phyloP scores from a whole-genome alignment of 1,140 invertebrate species.

The Trachymyrmex cornetzi region DNA sequence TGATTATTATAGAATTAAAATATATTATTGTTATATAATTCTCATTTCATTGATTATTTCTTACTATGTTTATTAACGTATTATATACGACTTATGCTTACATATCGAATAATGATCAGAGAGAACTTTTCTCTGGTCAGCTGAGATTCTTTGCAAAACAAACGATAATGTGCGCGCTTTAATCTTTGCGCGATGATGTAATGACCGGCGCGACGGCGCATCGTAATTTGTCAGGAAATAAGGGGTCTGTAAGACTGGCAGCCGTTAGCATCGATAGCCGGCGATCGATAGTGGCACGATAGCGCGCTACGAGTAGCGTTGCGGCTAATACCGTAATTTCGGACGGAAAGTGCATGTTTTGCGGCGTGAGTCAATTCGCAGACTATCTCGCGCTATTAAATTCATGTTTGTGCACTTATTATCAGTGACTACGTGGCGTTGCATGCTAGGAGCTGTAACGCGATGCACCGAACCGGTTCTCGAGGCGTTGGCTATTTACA shows the following conservation, averaged over 20 bases:
- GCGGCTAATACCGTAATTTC: slow-evolving; percentile 57
- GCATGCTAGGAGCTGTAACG: slow-evolving; percentile 53
- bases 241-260: slow-evolving; percentile 60
- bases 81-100: background rate
- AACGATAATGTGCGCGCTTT: slow-evolving; percentile 32
- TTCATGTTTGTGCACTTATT: slow-evolving; percentile 69
- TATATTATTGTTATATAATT: background rate
- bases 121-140: background rate
- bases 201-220: slow-evolving; percentile 51
- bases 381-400: slow-evolving; percentile 70
- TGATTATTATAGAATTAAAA: background rate
- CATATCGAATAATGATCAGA: background rate
- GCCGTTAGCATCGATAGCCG: slow-evolving; percentile 52
- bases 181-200: slow-evolving; percentile 47
- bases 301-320: slow-evolving; percentile 18
- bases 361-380: slow-evolving; percentile 56
- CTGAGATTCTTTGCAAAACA: slow-evolving; percentile 10
- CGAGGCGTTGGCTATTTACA: slow-evolving; percentile 51
- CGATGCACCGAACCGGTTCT: slow-evolving; percentile 66
- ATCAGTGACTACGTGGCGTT: slow-evolving; percentile 65
- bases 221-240: slow-evolving; percentile 61
- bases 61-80: background rate
- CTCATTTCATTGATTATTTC: background rate
- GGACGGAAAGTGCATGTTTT: slow-evolving; percentile 51
- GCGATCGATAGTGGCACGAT: slow-evolving; percentile 47